Conservation (phyloP, 2,113 vertebrate species). For the Castor canadensis region DNA sequence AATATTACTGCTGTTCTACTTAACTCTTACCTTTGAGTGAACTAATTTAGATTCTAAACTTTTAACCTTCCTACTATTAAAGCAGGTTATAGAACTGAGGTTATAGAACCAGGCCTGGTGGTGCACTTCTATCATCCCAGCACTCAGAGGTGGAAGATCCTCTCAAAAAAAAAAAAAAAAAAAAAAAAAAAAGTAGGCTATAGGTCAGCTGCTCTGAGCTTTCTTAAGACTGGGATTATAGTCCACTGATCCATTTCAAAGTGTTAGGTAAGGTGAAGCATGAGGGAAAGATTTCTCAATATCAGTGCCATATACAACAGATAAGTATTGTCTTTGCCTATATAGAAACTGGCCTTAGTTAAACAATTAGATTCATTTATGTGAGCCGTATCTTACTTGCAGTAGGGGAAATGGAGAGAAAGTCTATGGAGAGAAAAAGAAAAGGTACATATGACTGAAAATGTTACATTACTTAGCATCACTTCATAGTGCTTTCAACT, state of each 20-base stretch:
- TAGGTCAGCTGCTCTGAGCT: background rate
- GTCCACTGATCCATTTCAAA: background rate
- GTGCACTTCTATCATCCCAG: no score
- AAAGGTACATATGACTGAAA: background rate
- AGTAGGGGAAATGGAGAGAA: background rate
- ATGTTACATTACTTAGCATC: background rate
- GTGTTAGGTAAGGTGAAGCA: background rate
- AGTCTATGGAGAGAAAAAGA: background rate
- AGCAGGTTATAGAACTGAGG: no score
- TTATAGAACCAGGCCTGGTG: no score
- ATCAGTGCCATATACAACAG: background rate
- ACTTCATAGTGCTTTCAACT: background rate
- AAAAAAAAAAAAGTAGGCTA: no score
- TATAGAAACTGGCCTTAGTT: background rate
- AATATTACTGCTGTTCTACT: background rate
- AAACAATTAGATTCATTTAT: background rate
- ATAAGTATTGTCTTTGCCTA: background rate
- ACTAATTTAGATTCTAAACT: background rate
- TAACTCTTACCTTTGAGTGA: background rate
- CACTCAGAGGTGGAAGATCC: no score
- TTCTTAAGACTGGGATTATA: background rate
- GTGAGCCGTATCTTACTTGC: background rate
- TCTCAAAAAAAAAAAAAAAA: no score
- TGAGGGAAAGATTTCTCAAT: no score
- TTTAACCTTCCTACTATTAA: background rate